Evolutionary conservation across 2,888 invertebrate genomes (phyloP), one percentile per base, ranked within the genome.

Genomic region (Drosophila niveifrons): DNA sequence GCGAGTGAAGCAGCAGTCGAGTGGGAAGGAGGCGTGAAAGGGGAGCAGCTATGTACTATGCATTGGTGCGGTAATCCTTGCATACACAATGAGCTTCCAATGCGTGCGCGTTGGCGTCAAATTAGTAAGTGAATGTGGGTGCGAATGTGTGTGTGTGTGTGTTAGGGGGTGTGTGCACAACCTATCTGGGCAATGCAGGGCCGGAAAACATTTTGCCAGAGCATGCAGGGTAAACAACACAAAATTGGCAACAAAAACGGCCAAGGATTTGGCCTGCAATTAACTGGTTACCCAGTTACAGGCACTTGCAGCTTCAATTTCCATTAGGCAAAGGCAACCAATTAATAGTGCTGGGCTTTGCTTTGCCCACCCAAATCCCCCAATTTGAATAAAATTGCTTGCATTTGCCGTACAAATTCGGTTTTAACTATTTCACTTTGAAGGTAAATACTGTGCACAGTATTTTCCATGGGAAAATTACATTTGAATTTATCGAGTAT

Each of bases 11-110:
- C 11, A 34, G 11, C 11, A 34, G 1, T 13, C 13, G 11, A 8
- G 29, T 0, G 23, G 11, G 13, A 18, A n/a, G 23, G 0, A 17
- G 39, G 23, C 48, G 9, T 8, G n/a, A 11, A 8, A 17, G 15
- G 11, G 17, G 10, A 57, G 31, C 44, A 70, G 50, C 68, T 66
- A 46, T 23, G 23, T n/a, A n/a, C 36, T 11, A n/a, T 36, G 11
- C 78, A 83, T 83, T 76, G 67, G 61, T 44, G 81, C 62, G 62
- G 81, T 83, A 82, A 86, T 86, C 84, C 78, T 76, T 80, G 82
- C 78, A 78, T 82, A 66, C 76, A 78, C 73, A 80, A 82, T 83
- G 67, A 68, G 71, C 68, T 57, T 48, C 55, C 76, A 59, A 63
- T 75, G 72, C 63, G 61, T 58, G 53, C 46, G 66, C 69, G 59